Conservation (phyloP, 2,113 vertebrate genomes). For the Tringa solitaria region DNA sequence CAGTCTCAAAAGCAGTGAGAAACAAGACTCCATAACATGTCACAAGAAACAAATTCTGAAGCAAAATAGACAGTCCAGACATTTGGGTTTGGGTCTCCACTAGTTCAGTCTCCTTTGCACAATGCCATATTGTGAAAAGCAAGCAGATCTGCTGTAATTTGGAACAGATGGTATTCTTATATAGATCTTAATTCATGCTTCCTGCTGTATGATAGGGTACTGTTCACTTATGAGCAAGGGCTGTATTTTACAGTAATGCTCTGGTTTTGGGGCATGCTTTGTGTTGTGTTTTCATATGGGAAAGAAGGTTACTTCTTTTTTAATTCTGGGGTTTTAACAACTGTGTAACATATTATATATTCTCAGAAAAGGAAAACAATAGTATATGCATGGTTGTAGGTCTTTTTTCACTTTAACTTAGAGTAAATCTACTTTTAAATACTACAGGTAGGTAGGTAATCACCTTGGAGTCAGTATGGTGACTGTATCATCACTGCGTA, state of each 20-base stretch:
- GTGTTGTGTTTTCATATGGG: not conserved
- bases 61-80: not conserved
- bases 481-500: not conserved
- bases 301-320: not conserved
- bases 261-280: not conserved
- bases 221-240: not conserved
- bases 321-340: not conserved
- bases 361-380: not conserved
- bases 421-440: not conserved
- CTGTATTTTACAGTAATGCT: not conserved
- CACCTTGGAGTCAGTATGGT: not conserved
- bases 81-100: not conserved
- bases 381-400: not conserved
- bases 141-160: not conserved
- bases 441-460: fast-evolving
- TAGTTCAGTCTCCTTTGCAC: not conserved
- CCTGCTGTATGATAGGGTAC: not conserved
- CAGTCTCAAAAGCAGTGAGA: not conserved
- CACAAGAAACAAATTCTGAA: not conserved
- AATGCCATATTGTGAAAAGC: not conserved
- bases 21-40: not conserved
- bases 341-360: not conserved
- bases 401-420: not conserved
- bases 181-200: not conserved
- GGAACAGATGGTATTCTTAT: not conserved